Evolutionary conservation across 2,113 vertebrate species (phyloP), one percentile per base, ranked within the genome.

Genomic region (Megaceryle maxima): DNA sequence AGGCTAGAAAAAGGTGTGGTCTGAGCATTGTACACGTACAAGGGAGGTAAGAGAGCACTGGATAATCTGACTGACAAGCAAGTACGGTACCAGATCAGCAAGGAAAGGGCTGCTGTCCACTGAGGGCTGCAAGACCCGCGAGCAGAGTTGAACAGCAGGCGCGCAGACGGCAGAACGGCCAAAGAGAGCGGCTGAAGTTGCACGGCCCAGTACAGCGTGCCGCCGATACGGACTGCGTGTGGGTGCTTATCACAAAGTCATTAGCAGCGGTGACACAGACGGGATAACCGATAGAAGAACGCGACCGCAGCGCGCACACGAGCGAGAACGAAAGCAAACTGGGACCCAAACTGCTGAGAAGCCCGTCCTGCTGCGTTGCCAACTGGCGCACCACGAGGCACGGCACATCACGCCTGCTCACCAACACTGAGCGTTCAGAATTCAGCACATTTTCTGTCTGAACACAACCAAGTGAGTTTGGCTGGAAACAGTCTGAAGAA

Each of bases 331-430:
- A 75, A 69, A 21, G 62, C 86, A 59, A 87, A 41, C 1, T 48
- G 41, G 39, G n/a, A 78, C 66, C 77, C 60, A 51, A 78, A 81
- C 13, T 72, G 90, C 66, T 83, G 48, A 82, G 44, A 62, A 83
- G 33, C 62, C 55, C 33, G 9, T 74, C 90, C 92, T 76, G 76
- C 94, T 79, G 70, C 33, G 79, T 8, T 43, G 63, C 92, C 87
- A 92, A 53, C 67, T 67, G 83, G 19, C 55, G 67, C 26, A 19
- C 31, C 76, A 39, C 56, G 33, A 63, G 48, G 78, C 37, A 50
- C 44, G 66, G 60, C 13, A 26, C 13, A 22, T 12, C 22, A 22
- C 7, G n/a, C 39, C 57, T 48, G 70, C 46, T 89, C 35, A 60
- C 60, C 28, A 43, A 64, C 46, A 41, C 21, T 64, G 29, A 63